Evolutionary conservation across 2,888 invertebrate genomes (phyloP), one percentile per base, ranked within the genome.

Genomic region (Pseudococcus longispinus): DNA sequence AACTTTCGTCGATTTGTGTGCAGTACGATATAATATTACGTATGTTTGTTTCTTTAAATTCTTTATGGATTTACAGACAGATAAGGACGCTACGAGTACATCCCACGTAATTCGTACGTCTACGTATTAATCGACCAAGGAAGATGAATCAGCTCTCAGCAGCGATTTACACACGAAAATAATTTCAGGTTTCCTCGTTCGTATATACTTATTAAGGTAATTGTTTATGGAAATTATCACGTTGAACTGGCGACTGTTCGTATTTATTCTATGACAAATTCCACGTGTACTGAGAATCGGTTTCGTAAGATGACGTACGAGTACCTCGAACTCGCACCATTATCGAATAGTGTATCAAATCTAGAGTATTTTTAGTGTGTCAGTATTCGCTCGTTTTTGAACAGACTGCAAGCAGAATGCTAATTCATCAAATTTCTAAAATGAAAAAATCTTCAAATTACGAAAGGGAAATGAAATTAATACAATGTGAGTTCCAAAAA

Each of bases 121-220:
- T 8, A 55, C 55, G 6, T n/a, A 5, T 55, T 46, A 46, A 15
- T 15, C 55, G 55, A 55, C 18, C n/a, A 60, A 60, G 11, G 29
- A 70, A 70, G 29, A 29, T 70, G 70, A 70, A 70, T 70, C 70
- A 70, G 70, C 70, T 60, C n/a, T 55, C 60, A 60, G 60, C 60
- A 60, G 13, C 23, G 60, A 60, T 55, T 55, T 60, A 60, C 23
- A 60, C 18, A 55, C 5, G 26, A 8, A 18, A 5, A 29, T 70
- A 70, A 70, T 70, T 70, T 70, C 18, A 26, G 70, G 70, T 70
- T 70, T 70, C 70, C 70, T 70, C 18, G 18, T 70, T 29, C 29
- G 29, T 70, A 70, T 29, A 1, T 29, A 20, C 60, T 23, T 60
- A 60, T 60, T 60, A 60, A 23, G 23, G 60, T 60, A 9, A 60